Evolutionary conservation across 2,888 invertebrate genomes (phyloP), one percentile per base, ranked within the genome.

Genomic region (Lepidonotus clava): DNA sequence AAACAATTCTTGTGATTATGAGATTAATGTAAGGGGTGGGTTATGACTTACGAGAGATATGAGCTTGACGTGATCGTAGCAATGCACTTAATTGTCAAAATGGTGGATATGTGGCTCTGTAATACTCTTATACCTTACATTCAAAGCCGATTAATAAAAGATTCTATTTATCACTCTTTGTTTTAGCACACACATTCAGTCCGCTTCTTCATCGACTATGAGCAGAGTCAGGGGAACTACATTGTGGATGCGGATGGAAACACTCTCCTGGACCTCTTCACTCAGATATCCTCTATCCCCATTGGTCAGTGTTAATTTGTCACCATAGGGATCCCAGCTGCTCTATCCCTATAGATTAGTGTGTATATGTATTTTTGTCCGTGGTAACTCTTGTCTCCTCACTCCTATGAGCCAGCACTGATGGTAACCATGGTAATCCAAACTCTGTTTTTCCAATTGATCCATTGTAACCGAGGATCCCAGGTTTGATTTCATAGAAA

Each of bases 241-340:
- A 95, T 99, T 89, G 96, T 96, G 28, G 99, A 99, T 94, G 98
- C 97, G 2, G 99, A 99, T 94, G 98, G 94, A 11, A 98, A 98
- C 93, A 94, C 96, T 18, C 95, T 98, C 90, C 95, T 99, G 90
- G 99, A 99, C 94, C 96, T 97, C 21, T 99, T 96, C 94, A 98
- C 97, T 87, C 99, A 99, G 96, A 95, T 95, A 85, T 94, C 95
- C 1, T 95, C 95, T 4, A 89, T 95, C 40, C 95, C 95, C 24
- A 90, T 95, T 24, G 95, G 95, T 94, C 87, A 86, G n/a, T n/a
- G n/a, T n/a, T n/a, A n/a, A n/a, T n/a, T n/a, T n/a, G n/a, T n/a
- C n/a, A n/a, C n/a, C n/a, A n/a, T n/a, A n/a, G n/a, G n/a, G n/a
- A n/a, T n/a, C n/a, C n/a, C n/a, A n/a, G n/a, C n/a, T n/a, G n/a